Conservation (phyloP, 2,797 vertebrate species). For the Syndactyla subalaris region DNA sequence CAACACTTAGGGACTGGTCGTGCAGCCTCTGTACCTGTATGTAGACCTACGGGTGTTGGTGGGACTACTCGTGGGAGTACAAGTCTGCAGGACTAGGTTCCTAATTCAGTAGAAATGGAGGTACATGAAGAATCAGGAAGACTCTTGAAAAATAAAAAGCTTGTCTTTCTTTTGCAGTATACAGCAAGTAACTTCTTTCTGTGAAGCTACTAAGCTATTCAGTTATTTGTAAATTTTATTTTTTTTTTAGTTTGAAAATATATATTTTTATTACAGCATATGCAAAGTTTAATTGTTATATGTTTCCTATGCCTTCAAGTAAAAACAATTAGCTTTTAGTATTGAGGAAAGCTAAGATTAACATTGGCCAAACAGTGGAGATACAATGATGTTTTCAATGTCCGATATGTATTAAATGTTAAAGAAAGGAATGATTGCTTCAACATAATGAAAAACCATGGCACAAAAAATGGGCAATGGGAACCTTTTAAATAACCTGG, state of each 20-base stretch:
- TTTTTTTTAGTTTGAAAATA: slow-evolving; percentile 66
- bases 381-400: slow-evolving; percentile 56
- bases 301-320: slow-evolving; percentile 55
- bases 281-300: slow-evolving; percentile 55
- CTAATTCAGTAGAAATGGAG: slow-evolving; percentile 45
- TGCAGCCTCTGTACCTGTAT: slow-evolving; percentile 3
- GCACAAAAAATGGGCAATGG: slow-evolving; percentile 71
- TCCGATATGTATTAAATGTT: slow-evolving; percentile 68
- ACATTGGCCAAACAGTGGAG: slow-evolving; percentile 74
- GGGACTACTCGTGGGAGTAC: not conserved
- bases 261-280: slow-evolving; percentile 64
- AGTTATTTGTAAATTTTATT: slow-evolving; percentile 64
- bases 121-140: slow-evolving; percentile 50
- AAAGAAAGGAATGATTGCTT: slow-evolving; percentile 74
- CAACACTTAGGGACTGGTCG: slow-evolving; percentile 37
- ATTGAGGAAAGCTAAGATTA: slow-evolving; percentile 51
- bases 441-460: slow-evolving; percentile 71
- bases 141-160: slow-evolving; percentile 53
- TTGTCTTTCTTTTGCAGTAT: slow-evolving; percentile 47
- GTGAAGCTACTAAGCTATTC: slow-evolving; percentile 57
- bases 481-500: slow-evolving; percentile 49
- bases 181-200: slow-evolving; percentile 44
- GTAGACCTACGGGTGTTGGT: not conserved
- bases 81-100: slow-evolving; percentile 34
- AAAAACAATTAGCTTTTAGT: slow-evolving; percentile 60